Conservation (phyloP, 2,888 invertebrate species). For the Megalurothrips usitatus region DNA sequence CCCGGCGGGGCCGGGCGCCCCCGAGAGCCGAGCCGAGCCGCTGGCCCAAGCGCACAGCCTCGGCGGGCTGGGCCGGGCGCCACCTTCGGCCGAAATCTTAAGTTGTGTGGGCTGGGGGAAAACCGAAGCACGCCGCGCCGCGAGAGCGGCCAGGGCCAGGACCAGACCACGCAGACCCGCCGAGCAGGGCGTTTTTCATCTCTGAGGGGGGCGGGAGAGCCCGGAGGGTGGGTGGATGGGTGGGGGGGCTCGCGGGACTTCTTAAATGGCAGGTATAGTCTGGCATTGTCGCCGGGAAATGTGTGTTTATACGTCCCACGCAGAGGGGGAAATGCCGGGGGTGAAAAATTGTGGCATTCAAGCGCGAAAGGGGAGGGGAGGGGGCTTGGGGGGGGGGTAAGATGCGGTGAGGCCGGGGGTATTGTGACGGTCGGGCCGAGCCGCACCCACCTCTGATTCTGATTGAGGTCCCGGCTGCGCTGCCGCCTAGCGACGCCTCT, state of each 20-base stretch:
- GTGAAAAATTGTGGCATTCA: constrained; percentile 25
- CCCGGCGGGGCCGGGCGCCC: not conserved
- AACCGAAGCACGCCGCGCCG: not conserved
- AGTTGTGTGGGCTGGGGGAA: constrained; percentile 19
- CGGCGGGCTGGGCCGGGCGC: not conserved
- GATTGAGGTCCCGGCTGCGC: not conserved
- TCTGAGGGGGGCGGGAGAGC: not conserved
- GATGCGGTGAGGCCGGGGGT: not conserved
- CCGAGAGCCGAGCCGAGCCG: not conserved
- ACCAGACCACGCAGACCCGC: not conserved
- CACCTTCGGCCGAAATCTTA: constrained; percentile 22
- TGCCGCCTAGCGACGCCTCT: not conserved
- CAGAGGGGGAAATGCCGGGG: not conserved
- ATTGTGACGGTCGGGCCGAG: not conserved
- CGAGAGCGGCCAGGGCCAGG: not conserved
- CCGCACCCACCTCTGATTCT: not conserved
- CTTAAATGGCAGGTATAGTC: constrained; percentile 25
- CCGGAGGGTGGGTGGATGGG: too few species aligned
- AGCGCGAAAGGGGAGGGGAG: not conserved
- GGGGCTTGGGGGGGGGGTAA: not conserved
- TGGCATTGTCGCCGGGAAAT: constrained; percentile 21
- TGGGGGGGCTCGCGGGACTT: not conserved
- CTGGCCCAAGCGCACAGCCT: not conserved
- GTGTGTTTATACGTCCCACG: constrained; percentile 16
- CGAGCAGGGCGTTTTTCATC: constrained; percentile 3